Conservation (phyloP, 2,113 vertebrate genomes). For the Tachycineta bicolor region DNA sequence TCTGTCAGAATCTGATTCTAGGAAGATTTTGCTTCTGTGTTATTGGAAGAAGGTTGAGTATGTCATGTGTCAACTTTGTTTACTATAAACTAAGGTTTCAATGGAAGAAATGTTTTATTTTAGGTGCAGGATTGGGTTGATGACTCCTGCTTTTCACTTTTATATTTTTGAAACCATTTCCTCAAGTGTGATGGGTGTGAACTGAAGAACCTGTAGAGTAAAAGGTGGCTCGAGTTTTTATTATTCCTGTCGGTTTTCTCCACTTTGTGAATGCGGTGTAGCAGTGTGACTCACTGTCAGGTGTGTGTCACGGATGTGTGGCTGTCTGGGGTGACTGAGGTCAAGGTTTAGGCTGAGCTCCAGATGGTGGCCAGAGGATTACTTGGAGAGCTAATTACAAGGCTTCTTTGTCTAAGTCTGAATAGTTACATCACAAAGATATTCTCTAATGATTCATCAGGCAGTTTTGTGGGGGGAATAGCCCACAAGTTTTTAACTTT, state of each 20-base stretch:
- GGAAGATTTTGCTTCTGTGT: not conserved
- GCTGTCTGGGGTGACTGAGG: not conserved
- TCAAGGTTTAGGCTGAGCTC: conserved; percentile 17
- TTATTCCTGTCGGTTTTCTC: not conserved
- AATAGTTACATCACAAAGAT: conserved; percentile 40
- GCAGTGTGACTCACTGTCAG: not conserved
- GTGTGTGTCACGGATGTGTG: not conserved
- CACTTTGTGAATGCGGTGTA: not conserved
- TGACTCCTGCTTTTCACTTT: not conserved
- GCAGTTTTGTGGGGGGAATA: not conserved
- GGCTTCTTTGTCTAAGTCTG: conserved; percentile 6
- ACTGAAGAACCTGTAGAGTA: not conserved
- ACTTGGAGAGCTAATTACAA: not conserved
- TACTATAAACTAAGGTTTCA: not conserved
- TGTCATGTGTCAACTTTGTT: not conserved
- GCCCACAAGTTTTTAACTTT: not conserved
- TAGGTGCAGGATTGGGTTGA: not conserved
- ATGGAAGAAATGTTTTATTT: not conserved
- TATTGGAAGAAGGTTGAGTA: not conserved
- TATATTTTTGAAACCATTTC: not conserved
- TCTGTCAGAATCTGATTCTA: not conserved
- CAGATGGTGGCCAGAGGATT: conserved; percentile 58
- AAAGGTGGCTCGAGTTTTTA: not conserved
- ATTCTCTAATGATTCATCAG: not conserved
- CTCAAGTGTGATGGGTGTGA: not conserved